Base-by-base conservation (phyloP, 1,140 invertebrate species). In the Drosophila erecta region DNA sequence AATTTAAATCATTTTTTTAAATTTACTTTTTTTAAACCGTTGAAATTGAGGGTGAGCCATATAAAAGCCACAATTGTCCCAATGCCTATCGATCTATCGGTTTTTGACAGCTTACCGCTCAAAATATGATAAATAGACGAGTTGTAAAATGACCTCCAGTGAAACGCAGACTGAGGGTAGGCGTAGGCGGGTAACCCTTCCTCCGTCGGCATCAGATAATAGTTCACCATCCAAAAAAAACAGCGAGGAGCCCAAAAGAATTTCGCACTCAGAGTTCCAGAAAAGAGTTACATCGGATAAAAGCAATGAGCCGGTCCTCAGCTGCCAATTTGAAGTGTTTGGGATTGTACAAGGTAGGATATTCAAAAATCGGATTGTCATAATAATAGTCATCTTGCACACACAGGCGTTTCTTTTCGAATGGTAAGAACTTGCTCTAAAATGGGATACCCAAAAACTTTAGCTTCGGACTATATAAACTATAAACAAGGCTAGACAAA, bases 301-400 rank as follows among this genome's bases (percentile, higher is more conserved):
- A 3, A 1, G 14, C 8, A 14, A 35, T 33, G 49, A 44, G 3
- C 1, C 38, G 0, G 35, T 86, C 17, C 50, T 51, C n/a, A 35
- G 57, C 27, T 87, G 84, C 37, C 35, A 62, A 10, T 89, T 89
- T 65, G 84, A 89, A 61, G 50, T 89, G 44, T 89, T 89, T 47
- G 84, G 84, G 2, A 89, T 90, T 41, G 84, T 89, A 24, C 79
- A 89, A 58, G 85, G 84, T 87, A 6, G 22, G 24, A n/a, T 27
- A 27, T 30, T 8, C 30, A 8, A 7, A 30, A 10, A 8, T 8
- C 4, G 7, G 0, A 5, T n/a, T 33, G 11, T 50, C 7, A 15
- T 1, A 50, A 30, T 50, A 50, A 50, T 50, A 4, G 14, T 24
- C 6, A 6, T 50, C 12, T 35, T 4, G 6, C 8, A 30, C 5